Evolutionary conservation across 92 coral and sea anemone genomes (phyloP).

Genomic region (Heliopora coerulea): DNA sequence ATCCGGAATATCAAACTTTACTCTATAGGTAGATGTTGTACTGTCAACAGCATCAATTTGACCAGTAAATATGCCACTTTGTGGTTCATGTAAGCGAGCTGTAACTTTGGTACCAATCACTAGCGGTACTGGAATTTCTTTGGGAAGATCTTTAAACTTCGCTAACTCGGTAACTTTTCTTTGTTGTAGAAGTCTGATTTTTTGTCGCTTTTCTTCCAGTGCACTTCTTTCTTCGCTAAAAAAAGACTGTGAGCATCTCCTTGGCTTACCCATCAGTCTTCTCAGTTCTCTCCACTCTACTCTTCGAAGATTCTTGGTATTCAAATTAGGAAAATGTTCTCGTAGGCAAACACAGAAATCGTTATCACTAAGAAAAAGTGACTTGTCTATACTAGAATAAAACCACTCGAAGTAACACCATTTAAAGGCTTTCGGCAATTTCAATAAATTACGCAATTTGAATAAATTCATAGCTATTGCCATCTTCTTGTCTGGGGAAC

Average conservation of each 20-base stretch:
- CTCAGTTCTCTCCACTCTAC: constrained; percentile 97
- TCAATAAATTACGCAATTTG: constrained; percentile 82
- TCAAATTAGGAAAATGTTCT: constrained; percentile 90
- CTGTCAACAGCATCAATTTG: constrained; percentile 98
- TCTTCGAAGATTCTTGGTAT: constrained; percentile 68
- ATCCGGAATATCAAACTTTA: constrained; percentile 92
- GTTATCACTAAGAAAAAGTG: constrained; percentile 88
- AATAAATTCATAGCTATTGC: constrained; percentile 41
- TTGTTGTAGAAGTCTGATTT: constrained; percentile 88
- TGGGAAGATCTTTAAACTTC: constrained; percentile 91
- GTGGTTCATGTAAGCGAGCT: constrained; percentile 87
- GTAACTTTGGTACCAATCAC: constrained; percentile 99
- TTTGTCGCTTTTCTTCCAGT: constrained; percentile 82
- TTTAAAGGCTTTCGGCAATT: constrained; percentile 92
- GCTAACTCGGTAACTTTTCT: constrained; percentile 89
- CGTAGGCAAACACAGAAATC: constrained; percentile 87
- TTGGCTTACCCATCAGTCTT: constrained; percentile 93
- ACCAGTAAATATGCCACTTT: constrained; percentile 97
- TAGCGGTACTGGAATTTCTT: constrained; percentile 88
- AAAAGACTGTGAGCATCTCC: constrained; percentile 93
- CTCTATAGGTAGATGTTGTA: constrained; percentile 82
- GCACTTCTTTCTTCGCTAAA: constrained; percentile 91
- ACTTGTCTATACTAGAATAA: constrained; percentile 91
- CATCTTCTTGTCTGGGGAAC: constrained; percentile 32
- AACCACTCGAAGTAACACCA: constrained; percentile 99